A percentile compares a stretch with the other conserved stretches of the same genome.
phyloP scores from a whole-genome alignment of 2,797 vertebrate species.

The Alcedo quadribrachys region DNA sequence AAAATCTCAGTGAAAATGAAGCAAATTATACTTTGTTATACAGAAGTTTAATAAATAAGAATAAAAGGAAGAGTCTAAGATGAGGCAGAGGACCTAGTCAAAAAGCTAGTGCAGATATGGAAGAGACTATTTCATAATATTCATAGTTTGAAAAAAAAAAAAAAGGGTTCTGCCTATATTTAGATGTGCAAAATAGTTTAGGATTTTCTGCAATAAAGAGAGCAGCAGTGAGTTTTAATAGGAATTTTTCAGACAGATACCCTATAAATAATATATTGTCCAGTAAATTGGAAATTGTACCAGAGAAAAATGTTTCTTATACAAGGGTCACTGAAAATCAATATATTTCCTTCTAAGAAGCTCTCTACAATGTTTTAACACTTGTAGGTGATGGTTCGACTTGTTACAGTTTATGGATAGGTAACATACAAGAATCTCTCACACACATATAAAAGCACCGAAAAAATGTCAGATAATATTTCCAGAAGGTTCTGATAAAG shows the following conservation, averaged over 20 bases:
- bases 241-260: background rate
- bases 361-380: background rate
- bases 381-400: conserved; percentile 33
- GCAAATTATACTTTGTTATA: background rate
- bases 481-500: background rate
- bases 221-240: background rate
- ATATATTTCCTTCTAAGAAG: background rate
- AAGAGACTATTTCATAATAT: background rate
- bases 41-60: background rate
- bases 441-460: background rate
- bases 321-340: conserved; percentile 36
- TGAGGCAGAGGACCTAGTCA: background rate
- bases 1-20: background rate
- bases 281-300: background rate
- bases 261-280: background rate
- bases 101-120: background rate
- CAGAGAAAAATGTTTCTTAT: background rate
- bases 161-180: background rate
- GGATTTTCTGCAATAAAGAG: background rate
- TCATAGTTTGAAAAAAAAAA: background rate
- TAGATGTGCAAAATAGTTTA: background rate
- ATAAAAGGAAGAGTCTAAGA: background rate
- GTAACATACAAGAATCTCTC: background rate
- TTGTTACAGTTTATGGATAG: background rate
- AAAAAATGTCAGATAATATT: background rate